phyloP scores from a whole-genome alignment of 1,140 invertebrate species.

The Pogonus chalceus region DNA sequence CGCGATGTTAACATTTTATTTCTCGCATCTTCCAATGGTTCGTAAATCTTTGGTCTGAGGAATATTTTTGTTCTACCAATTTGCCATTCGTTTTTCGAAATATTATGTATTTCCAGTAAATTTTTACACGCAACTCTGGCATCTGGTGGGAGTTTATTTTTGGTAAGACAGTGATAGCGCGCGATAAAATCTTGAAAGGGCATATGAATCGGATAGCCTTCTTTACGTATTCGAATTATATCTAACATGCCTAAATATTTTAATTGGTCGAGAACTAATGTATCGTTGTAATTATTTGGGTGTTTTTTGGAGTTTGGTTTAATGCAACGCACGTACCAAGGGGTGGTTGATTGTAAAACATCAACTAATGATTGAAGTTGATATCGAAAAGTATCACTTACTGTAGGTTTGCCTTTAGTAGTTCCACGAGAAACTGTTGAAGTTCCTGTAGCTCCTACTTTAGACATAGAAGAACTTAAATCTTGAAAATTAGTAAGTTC shows the following conservation, averaged over 20 bases:
- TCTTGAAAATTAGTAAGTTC: conserved; percentile 79
- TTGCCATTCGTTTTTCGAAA: conserved; percentile 76
- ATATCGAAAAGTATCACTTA: conserved; percentile 85
- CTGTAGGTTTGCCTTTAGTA: conserved; percentile 83
- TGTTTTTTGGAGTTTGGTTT: conserved; percentile 86
- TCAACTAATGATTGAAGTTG: conserved; percentile 87
- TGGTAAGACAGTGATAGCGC: conserved; percentile 64
- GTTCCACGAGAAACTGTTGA: conserved; percentile 74
- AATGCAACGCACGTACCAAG: conserved; percentile 93
- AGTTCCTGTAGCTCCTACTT: conserved; percentile 33
- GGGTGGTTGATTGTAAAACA: conserved; percentile 81
- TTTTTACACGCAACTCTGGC: conserved; percentile 23
- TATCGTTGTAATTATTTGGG: conserved; percentile 73
- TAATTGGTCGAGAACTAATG: conserved; percentile 80
- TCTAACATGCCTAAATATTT: conserved; percentile 93
- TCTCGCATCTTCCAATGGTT: conserved; percentile 74
- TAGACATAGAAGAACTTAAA: conserved; percentile 34
- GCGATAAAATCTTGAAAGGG: conserved; percentile 65
- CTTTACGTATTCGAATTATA: conserved; percentile 85
- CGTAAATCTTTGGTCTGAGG: conserved; percentile 71
- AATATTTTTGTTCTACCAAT: conserved; percentile 87
- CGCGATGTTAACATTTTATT: conserved; percentile 57
- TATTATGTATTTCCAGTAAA: conserved; percentile 47
- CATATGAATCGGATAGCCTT: conserved; percentile 88
- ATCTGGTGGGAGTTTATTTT: conserved; percentile 31